phyloP scores from a whole-genome alignment of 2,113 vertebrate genomes.

The Malurus alboscapulatus region DNA sequence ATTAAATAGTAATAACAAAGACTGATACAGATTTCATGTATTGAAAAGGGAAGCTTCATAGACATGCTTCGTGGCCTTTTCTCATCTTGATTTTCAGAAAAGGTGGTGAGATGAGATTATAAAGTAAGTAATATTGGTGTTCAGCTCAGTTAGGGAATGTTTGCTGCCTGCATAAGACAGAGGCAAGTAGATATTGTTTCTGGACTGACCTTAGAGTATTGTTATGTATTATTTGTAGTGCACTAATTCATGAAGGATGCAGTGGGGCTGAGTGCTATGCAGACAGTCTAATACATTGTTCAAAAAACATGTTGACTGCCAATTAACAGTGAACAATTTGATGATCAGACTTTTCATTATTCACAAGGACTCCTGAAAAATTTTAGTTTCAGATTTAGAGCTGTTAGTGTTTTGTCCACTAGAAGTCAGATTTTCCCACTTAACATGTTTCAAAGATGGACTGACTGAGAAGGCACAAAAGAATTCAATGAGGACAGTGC shows the following conservation, averaged over 20 bases:
- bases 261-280: background rate
- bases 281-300: background rate
- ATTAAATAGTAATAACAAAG: background rate
- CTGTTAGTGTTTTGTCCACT: background rate
- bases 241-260: background rate
- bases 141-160: background rate
- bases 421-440: conserved; percentile 24
- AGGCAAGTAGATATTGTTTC: background rate
- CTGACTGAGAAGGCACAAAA: background rate
- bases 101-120: background rate
- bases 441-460: background rate
- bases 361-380: background rate
- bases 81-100: background rate
- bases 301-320: background rate
- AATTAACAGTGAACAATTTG: background rate
- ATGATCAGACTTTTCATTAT: background rate
- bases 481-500: background rate
- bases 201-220: background rate
- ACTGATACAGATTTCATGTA: background rate
- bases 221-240: background rate
- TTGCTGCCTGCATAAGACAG: background rate
- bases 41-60: background rate
- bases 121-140: background rate
- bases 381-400: background rate
- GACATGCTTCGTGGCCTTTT: background rate